Percentiles rank a stretch among this genome's conserved stretches.
Evolutionary conservation across 2,113 vertebrate species (phyloP).

Genomic region (Alosa alosa): DNA sequence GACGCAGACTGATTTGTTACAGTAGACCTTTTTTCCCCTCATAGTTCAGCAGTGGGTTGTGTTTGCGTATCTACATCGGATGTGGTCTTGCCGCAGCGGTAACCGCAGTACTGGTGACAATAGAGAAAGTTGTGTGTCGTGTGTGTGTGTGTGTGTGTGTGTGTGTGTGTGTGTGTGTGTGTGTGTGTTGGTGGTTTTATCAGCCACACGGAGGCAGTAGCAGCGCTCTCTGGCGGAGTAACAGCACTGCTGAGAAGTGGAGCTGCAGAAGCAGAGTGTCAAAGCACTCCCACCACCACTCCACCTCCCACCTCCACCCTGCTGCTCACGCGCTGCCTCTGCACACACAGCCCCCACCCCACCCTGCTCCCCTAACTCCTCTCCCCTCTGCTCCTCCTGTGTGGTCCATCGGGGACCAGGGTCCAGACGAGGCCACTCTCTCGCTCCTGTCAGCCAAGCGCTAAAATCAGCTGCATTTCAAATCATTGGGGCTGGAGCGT

Average conservation of each 20-base stretch:
- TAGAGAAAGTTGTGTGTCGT: background rate
- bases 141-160: background rate
- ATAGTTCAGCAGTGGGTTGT: background rate
- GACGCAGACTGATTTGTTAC: background rate
- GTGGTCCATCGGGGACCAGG: background rate
- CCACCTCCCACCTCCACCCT: background rate
- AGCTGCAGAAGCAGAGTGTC: background rate
- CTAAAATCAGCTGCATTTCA: background rate
- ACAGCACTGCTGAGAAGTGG: background rate
- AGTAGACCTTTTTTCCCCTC: background rate
- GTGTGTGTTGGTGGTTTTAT: background rate
- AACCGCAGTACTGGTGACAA: background rate
- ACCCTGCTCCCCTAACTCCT: background rate
- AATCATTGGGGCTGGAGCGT: background rate
- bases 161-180: background rate
- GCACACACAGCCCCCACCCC: background rate
- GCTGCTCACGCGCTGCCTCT: too few relatives aligned
- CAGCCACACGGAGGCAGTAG: background rate
- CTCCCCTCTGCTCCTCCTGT: background rate
- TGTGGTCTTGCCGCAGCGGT: background rate
- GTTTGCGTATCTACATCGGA: background rate
- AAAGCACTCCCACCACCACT: background rate
- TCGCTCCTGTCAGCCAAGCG: background rate
- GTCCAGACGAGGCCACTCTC: background rate
- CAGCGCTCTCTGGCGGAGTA: background rate